A percentile compares a stretch with the other conserved stretches of the same genome.
Conservation (phyloP, 2,888 invertebrate species). For the Harpagoxenus sublaevis region DNA sequence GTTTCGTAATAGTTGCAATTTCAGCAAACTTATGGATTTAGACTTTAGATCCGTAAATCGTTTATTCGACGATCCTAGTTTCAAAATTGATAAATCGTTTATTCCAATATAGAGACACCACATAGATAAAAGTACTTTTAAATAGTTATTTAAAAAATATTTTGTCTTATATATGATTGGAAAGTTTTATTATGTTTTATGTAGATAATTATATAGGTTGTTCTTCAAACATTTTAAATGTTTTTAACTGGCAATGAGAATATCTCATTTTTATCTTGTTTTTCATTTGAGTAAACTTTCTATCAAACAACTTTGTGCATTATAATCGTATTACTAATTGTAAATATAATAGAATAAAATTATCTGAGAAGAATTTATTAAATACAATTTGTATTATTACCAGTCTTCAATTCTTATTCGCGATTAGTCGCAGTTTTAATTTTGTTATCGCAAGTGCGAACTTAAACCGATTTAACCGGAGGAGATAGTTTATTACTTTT, state of each 20-base stretch:
- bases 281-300: neutral
- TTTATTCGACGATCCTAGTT: too few relatives aligned
- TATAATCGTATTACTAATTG: neutral
- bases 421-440: neutral
- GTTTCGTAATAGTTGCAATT: neutral
- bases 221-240: neutral
- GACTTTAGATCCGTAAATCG: neutral
- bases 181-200: neutral
- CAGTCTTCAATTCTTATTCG: neutral
- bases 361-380: neutral
- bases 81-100: too few relatives aligned
- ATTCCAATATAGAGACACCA: neutral
- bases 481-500: neutral
- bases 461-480: neutral
- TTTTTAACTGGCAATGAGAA: neutral
- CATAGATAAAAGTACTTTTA: neutral
- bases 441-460: neutral
- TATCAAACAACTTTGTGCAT: neutral
- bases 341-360: neutral
- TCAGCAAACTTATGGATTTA: neutral
- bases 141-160: neutral
- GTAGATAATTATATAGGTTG: neutral
- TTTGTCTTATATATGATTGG: neutral
- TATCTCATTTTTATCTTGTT: neutral
- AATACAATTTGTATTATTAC: neutral